Evolutionary conservation across 2,888 invertebrate species (phyloP).

Genomic region (Sepioteuthis lessoniana): DNA sequence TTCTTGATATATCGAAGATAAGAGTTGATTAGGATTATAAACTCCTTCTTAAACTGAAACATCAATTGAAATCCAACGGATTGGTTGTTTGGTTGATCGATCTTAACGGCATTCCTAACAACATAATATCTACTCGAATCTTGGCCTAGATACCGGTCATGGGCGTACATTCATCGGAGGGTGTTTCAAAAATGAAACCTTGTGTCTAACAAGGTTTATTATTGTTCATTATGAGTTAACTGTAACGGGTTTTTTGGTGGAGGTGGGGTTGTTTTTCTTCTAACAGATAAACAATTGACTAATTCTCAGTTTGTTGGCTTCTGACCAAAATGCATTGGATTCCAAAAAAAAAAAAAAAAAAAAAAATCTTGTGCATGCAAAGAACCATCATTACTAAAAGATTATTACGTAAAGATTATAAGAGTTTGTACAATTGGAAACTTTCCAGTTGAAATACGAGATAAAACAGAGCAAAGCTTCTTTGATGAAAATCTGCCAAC

Average conservation of each 20-base stretch:
- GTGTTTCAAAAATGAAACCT: neutral
- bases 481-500: neutral
- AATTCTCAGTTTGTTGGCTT: neutral
- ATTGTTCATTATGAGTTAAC: neutral
- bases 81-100: no score
- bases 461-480: neutral
- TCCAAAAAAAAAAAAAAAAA: no score
- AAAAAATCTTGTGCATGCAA: neutral
- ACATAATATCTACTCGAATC: no score
- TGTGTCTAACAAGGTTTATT: neutral
- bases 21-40: no score
- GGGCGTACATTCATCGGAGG: no score
- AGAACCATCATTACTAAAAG: neutral
- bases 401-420: neutral
- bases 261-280: no score
- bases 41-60: no score
- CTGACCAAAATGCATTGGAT: neutral
- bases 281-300: neutral
- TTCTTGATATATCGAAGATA: no score
- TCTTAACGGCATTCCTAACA: no score
- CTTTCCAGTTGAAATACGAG: neutral
- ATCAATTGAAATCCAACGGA: no score
- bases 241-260: no score
- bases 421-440: neutral
- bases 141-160: no score